phyloP scores from a whole-genome alignment of 2,888 invertebrate species.

The Sericinus montela region DNA sequence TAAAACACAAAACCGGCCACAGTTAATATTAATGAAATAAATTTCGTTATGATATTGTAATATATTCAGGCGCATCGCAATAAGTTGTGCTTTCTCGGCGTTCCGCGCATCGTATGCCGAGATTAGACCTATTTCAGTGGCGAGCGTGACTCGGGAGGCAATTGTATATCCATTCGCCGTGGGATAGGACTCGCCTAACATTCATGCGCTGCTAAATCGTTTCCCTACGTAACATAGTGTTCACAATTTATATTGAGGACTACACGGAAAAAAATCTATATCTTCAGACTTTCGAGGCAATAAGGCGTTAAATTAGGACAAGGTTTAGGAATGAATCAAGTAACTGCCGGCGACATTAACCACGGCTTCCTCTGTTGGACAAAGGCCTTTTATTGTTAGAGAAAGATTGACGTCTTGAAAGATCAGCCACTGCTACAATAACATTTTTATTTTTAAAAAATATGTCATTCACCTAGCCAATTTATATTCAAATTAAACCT shows the following conservation, averaged over 20 bases:
- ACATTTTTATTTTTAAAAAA: too few relatives aligned
- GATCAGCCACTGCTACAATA: too few relatives aligned
- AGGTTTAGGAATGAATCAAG: too few relatives aligned
- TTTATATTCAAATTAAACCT: too few relatives aligned
- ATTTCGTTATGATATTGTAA: conserved; percentile 29
- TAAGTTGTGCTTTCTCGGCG: conserved; percentile 21
- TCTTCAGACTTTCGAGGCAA: not conserved
- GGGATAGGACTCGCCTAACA: conserved; percentile 26
- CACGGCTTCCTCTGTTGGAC: too few relatives aligned
- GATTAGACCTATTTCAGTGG: conserved; percentile 30
- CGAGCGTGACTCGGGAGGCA: conserved; percentile 35
- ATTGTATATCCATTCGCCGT: conserved; percentile 30
- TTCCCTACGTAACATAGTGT: not conserved
- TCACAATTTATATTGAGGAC: conserved; percentile 13
- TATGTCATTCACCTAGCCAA: too few relatives aligned
- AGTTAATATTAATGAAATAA: conserved; percentile 31
- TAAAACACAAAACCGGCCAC: not conserved
- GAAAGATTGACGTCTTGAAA: too few relatives aligned
- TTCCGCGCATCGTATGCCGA: conserved; percentile 26
- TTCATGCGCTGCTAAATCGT: conserved; percentile 15
- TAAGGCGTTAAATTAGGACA: too few relatives aligned
- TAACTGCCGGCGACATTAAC: too few relatives aligned
- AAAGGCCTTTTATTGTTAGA: too few relatives aligned
- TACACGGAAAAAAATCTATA: not conserved
- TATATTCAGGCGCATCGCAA: conserved; percentile 30